Evolutionary conservation across 2,113 vertebrate species (phyloP), one percentile per base, ranked within the genome.

Genomic region (Peromyscus polionotus): DNA sequence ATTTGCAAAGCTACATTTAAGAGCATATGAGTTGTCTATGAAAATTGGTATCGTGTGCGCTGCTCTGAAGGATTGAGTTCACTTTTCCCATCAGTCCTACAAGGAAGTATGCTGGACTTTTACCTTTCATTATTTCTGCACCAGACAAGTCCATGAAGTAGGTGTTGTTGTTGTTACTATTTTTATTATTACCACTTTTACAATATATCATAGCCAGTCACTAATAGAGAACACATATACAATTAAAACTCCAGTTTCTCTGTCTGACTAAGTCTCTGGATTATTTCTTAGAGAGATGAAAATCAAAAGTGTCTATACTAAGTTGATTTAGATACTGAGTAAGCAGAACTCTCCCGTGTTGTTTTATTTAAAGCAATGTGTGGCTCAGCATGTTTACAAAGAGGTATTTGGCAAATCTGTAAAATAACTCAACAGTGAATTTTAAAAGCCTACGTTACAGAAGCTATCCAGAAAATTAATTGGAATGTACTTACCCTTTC

Each of bases 361-460:
- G 3, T 85, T 94, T 90, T 73, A 79, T 84, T 72, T 68, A 63
- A 54, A 91, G 22, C 26, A 59, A 90, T 87, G 85, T 94, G 77
- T 75, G 65, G 39, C 42, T 80, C 45, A 94, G 83, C 65, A 79
- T 94, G 68, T 89, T 97, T 91, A 42, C 0, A 68, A 57, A 73
- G 48, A 94, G 39, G 57, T 68, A 90, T 65, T 83, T 57, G 16
- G 75, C 3, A 96, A 97, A 96, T 92, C 11, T 91, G 70, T 33
- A 91, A 92, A 93, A 96, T 92, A 80, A 68, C 9, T 36, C 17
- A 11, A 70, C 19, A 68, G 2, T 91, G 26, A 20, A 67, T 92
- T 84, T 95, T 72, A 26, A 77, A 90, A 91, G 84, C 51, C 24
- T 26, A 36, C 51, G 5, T 92, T 96, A 80, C 88, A 94, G 31